Base-by-base conservation (phyloP, 2,797 vertebrate genomes). In the Eulemur rubriventer region DNA sequence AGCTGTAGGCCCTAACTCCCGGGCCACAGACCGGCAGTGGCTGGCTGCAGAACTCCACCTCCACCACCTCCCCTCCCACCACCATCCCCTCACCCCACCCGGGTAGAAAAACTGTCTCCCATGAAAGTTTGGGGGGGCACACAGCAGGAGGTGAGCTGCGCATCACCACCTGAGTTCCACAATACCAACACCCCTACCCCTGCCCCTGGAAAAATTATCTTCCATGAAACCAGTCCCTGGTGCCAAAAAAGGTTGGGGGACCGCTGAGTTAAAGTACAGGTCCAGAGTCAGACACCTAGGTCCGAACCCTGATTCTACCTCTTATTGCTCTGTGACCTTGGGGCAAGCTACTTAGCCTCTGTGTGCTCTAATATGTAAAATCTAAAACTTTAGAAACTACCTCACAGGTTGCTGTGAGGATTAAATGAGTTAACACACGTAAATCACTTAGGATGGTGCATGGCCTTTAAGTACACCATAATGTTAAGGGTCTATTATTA, bases 291-390 rank as follows among this genome's bases (percentile, higher is more conserved):
- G 33, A 55, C 57, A 50, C 41, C 57, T 57, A 26, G 35, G 4
- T 90, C 41, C 82, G 72, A 94, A 96, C 73, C 14, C 20, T 65
- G 17, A 52, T 87, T 89, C 75, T 85, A 48, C 59, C 30, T 73
- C 52, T 80, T 83, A 88, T 65, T 76, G 55, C 79, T 95, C 46
- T 92, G 69, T 93, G 63, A 95, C 55, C 46, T 35, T 57, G 69
- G 78, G 7, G 24, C 61, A 96, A 96, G 43, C 43, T 91, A 95
- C 35, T 91, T 91, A 79, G 67, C 82, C 38, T 96, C 84, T 92
- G 67, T 75, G 61, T 50, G n/a, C 48, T 78, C 75, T 78, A 78
- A 78, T 24, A 78, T 4, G 2, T 55, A 55, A 78, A 52, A 78
- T 78, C 17, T n/a, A 65, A 65, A 65, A 65, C 16, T 65, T 65